Conservation (phyloP, 2,888 invertebrate genomes). For the Temnothorax unifasciatus region DNA sequence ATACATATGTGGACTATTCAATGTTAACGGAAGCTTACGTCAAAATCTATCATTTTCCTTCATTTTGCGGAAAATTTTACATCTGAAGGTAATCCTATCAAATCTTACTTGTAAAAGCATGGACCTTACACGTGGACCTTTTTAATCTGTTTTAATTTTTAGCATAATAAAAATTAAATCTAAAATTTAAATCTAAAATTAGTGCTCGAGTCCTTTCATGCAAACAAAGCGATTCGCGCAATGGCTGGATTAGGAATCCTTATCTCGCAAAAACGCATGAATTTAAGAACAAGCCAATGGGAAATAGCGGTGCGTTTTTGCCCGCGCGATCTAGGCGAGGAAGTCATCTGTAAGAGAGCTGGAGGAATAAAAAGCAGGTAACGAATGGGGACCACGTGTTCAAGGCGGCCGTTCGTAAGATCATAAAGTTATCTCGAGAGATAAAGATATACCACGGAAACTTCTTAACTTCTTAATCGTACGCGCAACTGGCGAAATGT, state of each 20-base stretch:
- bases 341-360: not conserved
- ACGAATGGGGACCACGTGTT: not conserved
- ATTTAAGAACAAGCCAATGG: not conserved
- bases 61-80: not conserved
- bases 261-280: not conserved
- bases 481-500: not conserved
- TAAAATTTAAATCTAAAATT: not conserved
- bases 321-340: not conserved
- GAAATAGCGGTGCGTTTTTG: not conserved
- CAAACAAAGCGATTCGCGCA: not conserved
- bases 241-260: not conserved
- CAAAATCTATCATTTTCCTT: not conserved
- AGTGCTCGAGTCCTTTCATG: not conserved
- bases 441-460: conserved; percentile 1
- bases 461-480: conserved; percentile 1
- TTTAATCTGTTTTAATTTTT: not conserved
- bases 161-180: not conserved
- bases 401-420: not conserved
- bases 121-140: not conserved
- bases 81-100: not conserved
- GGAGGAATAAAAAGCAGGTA: conserved; percentile 1
- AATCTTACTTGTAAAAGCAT: not conserved
- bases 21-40: not conserved
- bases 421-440: conserved; percentile 21
- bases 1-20: not conserved